A percentile compares a stretch with the other conserved stretches of the same genome.
Evolutionary conservation across 2,888 invertebrate genomes (phyloP).

Genomic region (Leptopilina syphax): DNA sequence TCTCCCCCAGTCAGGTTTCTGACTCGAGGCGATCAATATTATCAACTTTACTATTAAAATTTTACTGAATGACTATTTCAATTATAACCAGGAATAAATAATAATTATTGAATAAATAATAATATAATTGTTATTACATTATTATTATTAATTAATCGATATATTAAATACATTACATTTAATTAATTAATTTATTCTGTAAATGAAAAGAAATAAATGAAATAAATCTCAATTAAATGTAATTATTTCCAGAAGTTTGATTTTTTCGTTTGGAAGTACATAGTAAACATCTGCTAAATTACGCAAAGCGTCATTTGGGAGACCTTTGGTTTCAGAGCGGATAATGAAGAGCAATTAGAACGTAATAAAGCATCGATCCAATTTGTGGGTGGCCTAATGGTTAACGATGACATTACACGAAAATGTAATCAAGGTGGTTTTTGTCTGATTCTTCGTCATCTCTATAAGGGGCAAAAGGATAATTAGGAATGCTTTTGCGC

Average conservation of each 20-base stretch:
- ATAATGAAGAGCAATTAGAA: slow-evolving; percentile 68
- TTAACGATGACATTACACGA: slow-evolving; percentile 73
- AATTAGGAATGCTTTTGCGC: slow-evolving; percentile 75
- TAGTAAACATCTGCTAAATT: slow-evolving; percentile 23
- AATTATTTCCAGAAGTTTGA: background rate
- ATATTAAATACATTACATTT: too few relatives aligned
- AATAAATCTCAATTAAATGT: slow-evolving; percentile 22
- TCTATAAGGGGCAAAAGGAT: slow-evolving; percentile 68
- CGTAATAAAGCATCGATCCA: slow-evolving; percentile 69
- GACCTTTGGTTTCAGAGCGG: slow-evolving; percentile 11
- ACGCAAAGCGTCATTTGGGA: slow-evolving; percentile 32
- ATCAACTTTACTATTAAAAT: too few relatives aligned
- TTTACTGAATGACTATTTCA: too few relatives aligned
- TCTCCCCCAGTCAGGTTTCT: too few relatives aligned
- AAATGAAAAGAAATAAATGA: slow-evolving; percentile 5
- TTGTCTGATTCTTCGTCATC: slow-evolving; percentile 70
- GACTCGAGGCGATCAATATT: too few relatives aligned
- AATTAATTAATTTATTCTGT: too few relatives aligned
- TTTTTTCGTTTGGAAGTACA: background rate
- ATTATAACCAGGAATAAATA: too few relatives aligned
- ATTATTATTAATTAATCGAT: too few relatives aligned
- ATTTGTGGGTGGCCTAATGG: slow-evolving; percentile 61
- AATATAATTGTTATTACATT: too few relatives aligned
- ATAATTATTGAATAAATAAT: too few relatives aligned
- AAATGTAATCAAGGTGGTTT: slow-evolving; percentile 75